These are phyloP conservation scores for Glossophaga mutica DNA, from an alignment of 2,797 vertebrate genomes.

Conservation along the genomic window DNA sequence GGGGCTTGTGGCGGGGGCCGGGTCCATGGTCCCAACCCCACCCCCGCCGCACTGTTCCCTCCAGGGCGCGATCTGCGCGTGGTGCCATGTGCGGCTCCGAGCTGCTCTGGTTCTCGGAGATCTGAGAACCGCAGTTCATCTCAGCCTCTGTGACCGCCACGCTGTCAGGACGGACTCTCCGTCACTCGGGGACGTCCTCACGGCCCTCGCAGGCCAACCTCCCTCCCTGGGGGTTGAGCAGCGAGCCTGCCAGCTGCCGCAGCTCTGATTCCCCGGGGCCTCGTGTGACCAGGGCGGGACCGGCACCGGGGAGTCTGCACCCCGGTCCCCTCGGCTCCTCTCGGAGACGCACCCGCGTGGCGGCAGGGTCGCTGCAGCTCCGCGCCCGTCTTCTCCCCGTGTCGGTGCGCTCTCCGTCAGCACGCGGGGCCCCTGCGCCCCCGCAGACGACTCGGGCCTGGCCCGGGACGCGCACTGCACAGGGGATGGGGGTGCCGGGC, in stretches of 20 bases:
- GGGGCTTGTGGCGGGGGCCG: too few relatives aligned
- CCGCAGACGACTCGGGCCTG: neutral
- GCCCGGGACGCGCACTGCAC: fast-evolving
- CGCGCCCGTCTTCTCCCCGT: neutral
- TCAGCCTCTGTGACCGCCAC: neutral
- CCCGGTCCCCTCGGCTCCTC: neutral
- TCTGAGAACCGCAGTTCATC: neutral
- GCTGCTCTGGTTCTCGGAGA: neutral
- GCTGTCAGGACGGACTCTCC: neutral
- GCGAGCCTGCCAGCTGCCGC: fast-evolving
- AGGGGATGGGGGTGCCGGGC: neutral
- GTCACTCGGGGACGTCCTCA: fast-evolving
- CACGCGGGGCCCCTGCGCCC: too few relatives aligned
- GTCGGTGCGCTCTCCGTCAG: neutral
- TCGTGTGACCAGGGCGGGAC: neutral
- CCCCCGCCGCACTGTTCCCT: too few relatives aligned
- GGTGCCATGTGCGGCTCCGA: fast-evolving
- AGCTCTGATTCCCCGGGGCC: neutral
- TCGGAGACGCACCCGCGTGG: neutral
- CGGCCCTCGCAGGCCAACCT: neutral
- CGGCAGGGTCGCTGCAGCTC: too few relatives aligned
- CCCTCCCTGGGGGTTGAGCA: neutral
- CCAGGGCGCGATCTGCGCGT: neutral
- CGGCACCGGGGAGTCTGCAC: neutral
- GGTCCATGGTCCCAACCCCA: too few relatives aligned